Base-by-base conservation (phyloP, 2,888 invertebrate species). In the Lasioglossum vierecki region DNA sequence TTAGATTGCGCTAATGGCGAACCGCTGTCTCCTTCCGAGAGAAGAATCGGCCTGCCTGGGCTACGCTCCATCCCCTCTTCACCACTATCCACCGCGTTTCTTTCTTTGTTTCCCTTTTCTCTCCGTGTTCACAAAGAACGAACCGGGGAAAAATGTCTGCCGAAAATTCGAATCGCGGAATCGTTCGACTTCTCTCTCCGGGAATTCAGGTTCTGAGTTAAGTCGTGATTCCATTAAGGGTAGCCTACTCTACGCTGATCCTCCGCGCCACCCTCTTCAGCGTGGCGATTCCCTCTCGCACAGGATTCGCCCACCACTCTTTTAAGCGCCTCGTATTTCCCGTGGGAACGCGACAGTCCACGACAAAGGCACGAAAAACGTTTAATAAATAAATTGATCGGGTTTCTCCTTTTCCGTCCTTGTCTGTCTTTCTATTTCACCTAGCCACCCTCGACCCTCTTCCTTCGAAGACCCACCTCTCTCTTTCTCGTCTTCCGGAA, bases 1-100 rank as follows among this genome's bases (percentile, higher is more conserved):
- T 94, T 94, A 94, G 94, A 94, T 94, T 94, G 94, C 92, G 91
- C 93, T 94, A 94, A 94, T 94, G 94, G 94, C 93, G 93, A 93
- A 93, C 92, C 92, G 91, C 91, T 94, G 94, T 94, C 94, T 93
- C 88, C 83, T 91, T 74, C 75, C 70, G 80, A 66, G 83, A 68
- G 84, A 89, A 87, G 88, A 87, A 91, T 91, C 91, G 84, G 70
- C 87, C 76, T 68, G 76, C 73, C 79, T 68, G 76, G 76, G 76
- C 80, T 63, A 66, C 44, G 66, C 76, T 72, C 63, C 46, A 22
- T 63, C 35, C 26, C 22, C 68, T 22, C 41, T 53, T n/a, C 53
- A 22, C 46, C 44, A 30, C 75, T 57, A 46, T 70, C 22, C 39
- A 9, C 2, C 8, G 26, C 44, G 41, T 44, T 60, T 44, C 60